These are phyloP conservation scores for Drosophila ercepeae DNA, from an alignment of 1,140 invertebrate species.

Conservation along the genomic window DNA sequence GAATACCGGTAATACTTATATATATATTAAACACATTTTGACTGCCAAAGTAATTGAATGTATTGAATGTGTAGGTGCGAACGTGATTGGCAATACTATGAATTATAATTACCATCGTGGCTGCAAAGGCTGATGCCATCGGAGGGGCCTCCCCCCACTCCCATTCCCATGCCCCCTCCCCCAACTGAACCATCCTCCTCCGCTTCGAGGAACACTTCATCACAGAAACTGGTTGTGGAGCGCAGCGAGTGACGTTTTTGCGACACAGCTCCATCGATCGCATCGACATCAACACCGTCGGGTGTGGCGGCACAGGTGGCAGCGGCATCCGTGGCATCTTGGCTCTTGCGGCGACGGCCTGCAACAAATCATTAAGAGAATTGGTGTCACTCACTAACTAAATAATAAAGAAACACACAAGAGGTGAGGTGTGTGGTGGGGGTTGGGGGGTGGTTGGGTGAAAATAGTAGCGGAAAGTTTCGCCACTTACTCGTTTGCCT, in stretches of 20 bases:
- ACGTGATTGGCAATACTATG: constrained; percentile 22
- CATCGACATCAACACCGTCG: constrained; percentile 46
- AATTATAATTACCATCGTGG: constrained; percentile 68
- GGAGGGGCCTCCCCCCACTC: constrained; percentile 47
- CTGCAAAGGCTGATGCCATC: constrained; percentile 60
- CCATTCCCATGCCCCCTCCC: constrained; percentile 6
- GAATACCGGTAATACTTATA: background rate
- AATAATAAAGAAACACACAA: background rate
- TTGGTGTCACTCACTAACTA: constrained; percentile 34
- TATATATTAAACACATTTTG: too few species aligned
- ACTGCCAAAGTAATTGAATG: background rate
- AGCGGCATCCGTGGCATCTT: constrained; percentile 55
- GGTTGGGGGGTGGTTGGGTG: background rate
- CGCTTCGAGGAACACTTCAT: constrained; percentile 75
- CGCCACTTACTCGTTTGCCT: constrained; percentile 75
- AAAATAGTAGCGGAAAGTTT: constrained; percentile 7
- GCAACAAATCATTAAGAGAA: constrained; percentile 41
- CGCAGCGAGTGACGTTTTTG: constrained; percentile 75
- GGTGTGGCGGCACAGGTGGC: constrained; percentile 27
- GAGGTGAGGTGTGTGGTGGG: background rate
- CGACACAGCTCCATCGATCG: constrained; percentile 33
- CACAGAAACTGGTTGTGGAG: constrained; percentile 82
- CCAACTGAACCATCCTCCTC: constrained; percentile 21
- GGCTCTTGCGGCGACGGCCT: constrained; percentile 60
- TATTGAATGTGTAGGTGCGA: constrained; percentile 7